Conservation (phyloP, 35 echinoderm and acorn worm genomes). For the Patiria miniata region DNA sequence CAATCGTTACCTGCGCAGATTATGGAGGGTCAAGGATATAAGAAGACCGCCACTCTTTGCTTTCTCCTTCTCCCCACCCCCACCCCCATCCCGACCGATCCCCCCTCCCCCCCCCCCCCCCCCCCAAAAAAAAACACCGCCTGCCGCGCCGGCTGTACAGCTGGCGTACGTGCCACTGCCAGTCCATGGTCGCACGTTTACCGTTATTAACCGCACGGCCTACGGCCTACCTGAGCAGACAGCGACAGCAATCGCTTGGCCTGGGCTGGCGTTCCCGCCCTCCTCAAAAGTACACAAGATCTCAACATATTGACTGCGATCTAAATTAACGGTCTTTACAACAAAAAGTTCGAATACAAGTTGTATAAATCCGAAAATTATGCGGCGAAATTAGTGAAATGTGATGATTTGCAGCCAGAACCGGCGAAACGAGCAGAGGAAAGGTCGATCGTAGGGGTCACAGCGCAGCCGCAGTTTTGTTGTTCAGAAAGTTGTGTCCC, state of each 20-base stretch:
- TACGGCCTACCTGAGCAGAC: background rate
- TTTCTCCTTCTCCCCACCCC: no score
- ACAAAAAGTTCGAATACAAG: background rate
- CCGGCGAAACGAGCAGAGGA: constrained; percentile 1
- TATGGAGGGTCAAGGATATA: no score
- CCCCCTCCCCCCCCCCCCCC: no score
- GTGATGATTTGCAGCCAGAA: background rate
- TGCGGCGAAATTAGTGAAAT: background rate
- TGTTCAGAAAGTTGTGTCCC: background rate
- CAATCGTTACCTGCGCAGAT: no score
- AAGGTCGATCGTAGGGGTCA: background rate
- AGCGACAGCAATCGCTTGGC: constrained; percentile 5
- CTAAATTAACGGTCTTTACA: background rate
- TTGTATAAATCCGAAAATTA: background rate
- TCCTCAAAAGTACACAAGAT: constrained; percentile 11
- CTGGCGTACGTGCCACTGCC: no score
- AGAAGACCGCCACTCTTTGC: no score
- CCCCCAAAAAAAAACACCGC: no score
- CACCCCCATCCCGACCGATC: no score
- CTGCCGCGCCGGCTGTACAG: no score
- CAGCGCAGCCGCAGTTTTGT: background rate
- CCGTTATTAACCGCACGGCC: no score
- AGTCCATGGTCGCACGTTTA: no score
- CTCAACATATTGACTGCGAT: background rate
- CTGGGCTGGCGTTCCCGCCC: constrained; percentile 6